These are phyloP conservation scores for Taurulus bubalis DNA, from an alignment of 2,113 vertebrate species.

Conservation along the genomic window DNA sequence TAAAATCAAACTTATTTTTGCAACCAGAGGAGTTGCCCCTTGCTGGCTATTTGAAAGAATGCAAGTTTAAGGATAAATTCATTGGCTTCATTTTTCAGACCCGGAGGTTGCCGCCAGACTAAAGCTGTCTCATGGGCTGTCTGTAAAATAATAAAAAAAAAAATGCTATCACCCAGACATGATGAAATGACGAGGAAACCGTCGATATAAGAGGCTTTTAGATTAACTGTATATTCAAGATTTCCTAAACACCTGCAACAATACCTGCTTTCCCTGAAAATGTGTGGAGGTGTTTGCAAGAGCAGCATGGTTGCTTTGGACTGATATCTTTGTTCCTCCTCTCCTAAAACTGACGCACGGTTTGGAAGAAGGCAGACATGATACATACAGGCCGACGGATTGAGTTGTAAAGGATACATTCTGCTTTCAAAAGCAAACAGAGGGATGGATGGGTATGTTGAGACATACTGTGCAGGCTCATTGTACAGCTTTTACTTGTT, in stretches of 20 bases:
- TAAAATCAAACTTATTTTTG: not conserved
- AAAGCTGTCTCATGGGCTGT: slow-evolving; percentile 4
- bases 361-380: slow-evolving; percentile 35
- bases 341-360: slow-evolving; percentile 29
- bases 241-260: slow-evolving; percentile 52
- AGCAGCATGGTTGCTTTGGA: slow-evolving; percentile 46
- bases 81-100: not conserved
- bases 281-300: slow-evolving; percentile 58
- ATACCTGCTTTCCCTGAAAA: slow-evolving; percentile 47
- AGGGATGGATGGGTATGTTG: slow-evolving; percentile 38
- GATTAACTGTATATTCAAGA: slow-evolving; percentile 46
- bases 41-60: not conserved
- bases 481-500: slow-evolving; percentile 47
- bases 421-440: slow-evolving; percentile 50
- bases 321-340: slow-evolving; percentile 59
- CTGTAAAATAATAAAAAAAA: not conserved
- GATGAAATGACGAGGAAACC: slow-evolving; percentile 43
- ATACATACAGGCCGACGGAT: slow-evolving; percentile 40
- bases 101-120: not conserved
- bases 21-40: not conserved
- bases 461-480: slow-evolving; percentile 48
- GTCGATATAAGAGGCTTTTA: slow-evolving; percentile 52
- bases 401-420: slow-evolving; percentile 56
- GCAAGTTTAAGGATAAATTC: not conserved
- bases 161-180: not conserved